These are phyloP conservation scores for Papilio elwesi DNA, from an alignment of 2,888 invertebrate species.

Conservation along the genomic window DNA sequence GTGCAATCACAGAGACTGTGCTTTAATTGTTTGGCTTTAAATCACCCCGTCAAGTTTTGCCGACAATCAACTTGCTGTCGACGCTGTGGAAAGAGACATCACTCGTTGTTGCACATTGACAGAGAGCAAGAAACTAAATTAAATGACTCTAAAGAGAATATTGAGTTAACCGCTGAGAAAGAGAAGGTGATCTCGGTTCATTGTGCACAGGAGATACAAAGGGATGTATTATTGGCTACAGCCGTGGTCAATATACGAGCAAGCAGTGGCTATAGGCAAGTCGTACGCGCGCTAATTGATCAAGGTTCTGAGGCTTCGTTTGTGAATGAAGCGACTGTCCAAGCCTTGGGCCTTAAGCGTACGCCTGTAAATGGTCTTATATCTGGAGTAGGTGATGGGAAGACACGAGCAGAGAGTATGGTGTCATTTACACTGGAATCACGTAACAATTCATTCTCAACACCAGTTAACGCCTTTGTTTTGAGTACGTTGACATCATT, in stretches of 20 bases:
- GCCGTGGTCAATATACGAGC: neutral
- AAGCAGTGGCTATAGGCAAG: neutral
- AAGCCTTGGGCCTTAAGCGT: neutral
- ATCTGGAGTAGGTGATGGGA: neutral
- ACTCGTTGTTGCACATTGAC: too few species aligned
- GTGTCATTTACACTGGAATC: neutral
- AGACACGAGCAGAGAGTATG: neutral
- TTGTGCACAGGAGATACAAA: too few species aligned
- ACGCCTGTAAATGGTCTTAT: neutral
- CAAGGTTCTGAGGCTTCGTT: neutral
- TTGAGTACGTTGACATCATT: neutral
- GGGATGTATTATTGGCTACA: too few species aligned
- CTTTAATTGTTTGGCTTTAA: too few species aligned
- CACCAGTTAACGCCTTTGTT: neutral
- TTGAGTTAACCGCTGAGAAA: too few species aligned
- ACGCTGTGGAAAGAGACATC: too few species aligned
- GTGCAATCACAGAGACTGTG: too few species aligned
- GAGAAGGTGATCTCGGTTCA: too few species aligned
- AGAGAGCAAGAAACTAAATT: too few species aligned
- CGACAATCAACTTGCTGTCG: too few species aligned
- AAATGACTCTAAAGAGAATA: too few species aligned
- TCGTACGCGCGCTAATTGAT: neutral
- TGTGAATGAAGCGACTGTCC: neutral
- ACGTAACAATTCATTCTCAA: neutral
- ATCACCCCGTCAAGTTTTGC: too few species aligned